Percentiles rank a stretch among this genome's conserved stretches.
These are phyloP conservation scores for Yponomeuta plumbellus DNA, from an alignment of 2,888 invertebrate species.

Conservation along the genomic window DNA sequence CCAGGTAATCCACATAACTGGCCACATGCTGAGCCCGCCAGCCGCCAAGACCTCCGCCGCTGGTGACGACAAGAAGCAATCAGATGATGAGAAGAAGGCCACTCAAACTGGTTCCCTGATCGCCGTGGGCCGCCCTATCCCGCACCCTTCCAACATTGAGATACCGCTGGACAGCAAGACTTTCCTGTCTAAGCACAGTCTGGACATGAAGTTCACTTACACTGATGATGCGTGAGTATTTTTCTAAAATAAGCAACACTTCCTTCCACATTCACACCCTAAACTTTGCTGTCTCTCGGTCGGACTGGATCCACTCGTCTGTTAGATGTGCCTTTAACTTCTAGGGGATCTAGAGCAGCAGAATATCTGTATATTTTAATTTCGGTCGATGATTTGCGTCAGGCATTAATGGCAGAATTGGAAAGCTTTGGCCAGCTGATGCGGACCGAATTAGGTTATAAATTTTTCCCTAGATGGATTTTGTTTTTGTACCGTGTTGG, in stretches of 20 bases:
- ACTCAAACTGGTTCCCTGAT: constrained; percentile 76
- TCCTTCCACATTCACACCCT: too few species aligned
- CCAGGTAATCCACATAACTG: constrained; percentile 92
- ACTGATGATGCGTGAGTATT: constrained; percentile 92
- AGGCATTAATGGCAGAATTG: too few species aligned
- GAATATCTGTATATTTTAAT: too few species aligned
- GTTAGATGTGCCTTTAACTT: too few species aligned
- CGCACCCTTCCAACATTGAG: constrained; percentile 94
- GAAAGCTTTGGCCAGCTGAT: too few species aligned
- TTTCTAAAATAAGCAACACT: constrained; percentile 5
- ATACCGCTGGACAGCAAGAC: constrained; percentile 91
- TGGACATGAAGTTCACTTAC: constrained; percentile 97
- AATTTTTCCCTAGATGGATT: too few species aligned
- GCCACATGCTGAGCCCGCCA: constrained; percentile 81
- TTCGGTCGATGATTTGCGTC: too few species aligned
- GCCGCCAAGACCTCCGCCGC: constrained; percentile 35
- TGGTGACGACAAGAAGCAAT: constrained; percentile 50
- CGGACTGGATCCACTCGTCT: too few species aligned
- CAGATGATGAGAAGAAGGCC: constrained; percentile 37
- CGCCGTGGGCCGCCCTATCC: constrained; percentile 87
- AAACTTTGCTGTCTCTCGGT: too few species aligned
- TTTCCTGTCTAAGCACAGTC: constrained; percentile 92
- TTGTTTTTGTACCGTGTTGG: too few species aligned
- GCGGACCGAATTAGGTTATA: too few species aligned
- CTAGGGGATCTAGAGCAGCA: too few species aligned